These are phyloP conservation scores for Agelaius tricolor DNA, from an alignment of 2,113 vertebrate species.

Conservation along the genomic window DNA sequence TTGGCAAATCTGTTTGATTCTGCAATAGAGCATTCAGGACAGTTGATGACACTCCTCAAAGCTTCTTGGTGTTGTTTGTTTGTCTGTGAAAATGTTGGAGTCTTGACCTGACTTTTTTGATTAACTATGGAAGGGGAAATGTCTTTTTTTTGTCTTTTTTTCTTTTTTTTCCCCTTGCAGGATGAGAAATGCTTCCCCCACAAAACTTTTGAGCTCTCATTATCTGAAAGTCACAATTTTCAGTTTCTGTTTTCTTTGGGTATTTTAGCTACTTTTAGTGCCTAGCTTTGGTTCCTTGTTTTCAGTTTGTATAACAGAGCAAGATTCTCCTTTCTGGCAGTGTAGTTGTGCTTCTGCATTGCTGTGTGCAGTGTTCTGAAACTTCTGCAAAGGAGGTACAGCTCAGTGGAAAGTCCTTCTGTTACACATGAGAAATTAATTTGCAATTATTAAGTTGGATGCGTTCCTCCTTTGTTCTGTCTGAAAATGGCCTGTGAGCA, in stretches of 20 bases:
- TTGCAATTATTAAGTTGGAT: slow-evolving; percentile 25
- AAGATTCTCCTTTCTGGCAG: neutral
- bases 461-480: slow-evolving; percentile 40
- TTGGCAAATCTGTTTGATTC: neutral
- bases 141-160: neutral
- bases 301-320: neutral
- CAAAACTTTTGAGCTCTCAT: neutral
- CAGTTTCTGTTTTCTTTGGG: neutral
- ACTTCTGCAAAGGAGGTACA: neutral
- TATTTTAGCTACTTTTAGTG: neutral
- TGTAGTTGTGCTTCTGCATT: neutral
- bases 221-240: neutral
- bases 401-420: neutral
- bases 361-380: neutral
- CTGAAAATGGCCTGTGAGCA: slow-evolving; percentile 7
- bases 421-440: slow-evolving; percentile 11
- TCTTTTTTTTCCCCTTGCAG: fast-evolving
- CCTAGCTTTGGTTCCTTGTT: neutral
- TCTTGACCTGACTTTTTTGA: neutral
- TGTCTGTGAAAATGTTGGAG: neutral
- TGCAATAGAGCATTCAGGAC: neutral
- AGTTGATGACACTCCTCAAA: neutral
- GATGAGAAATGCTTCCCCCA: neutral
- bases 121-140: neutral
- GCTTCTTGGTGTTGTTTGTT: neutral